Evolutionary conservation across 2,113 vertebrate genomes (phyloP).

Genomic region (Toxotes chatareus): DNA sequence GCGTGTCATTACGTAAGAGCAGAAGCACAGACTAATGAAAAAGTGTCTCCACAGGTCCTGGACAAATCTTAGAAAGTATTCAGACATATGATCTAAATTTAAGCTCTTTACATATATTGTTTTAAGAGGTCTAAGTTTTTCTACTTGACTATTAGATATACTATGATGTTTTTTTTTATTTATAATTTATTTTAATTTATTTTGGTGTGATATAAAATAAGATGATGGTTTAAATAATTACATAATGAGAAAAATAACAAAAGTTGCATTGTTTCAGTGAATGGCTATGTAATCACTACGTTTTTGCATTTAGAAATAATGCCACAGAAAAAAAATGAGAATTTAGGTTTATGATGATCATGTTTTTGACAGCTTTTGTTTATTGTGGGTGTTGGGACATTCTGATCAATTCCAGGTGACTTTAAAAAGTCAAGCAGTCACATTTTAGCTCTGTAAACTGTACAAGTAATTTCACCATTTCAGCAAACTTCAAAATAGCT

Average conservation of each 20-base stretch:
- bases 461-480: neutral
- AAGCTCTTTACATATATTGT: neutral
- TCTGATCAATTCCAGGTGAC: neutral
- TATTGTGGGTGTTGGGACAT: neutral
- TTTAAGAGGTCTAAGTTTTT: neutral
- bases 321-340: neutral
- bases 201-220: neutral
- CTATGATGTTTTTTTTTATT: no score
- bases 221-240: neutral
- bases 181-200: neutral
- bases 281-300: neutral
- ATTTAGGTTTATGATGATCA: neutral
- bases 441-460: neutral
- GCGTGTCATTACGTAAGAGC: slow-evolving; percentile 31
- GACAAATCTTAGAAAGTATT: neutral
- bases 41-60: neutral
- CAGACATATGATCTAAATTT: neutral
- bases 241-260: neutral
- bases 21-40: slow-evolving; percentile 1
- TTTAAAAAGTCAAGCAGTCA: neutral
- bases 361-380: neutral
- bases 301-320: neutral
- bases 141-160: neutral
- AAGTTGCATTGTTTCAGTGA: neutral
- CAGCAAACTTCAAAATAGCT: neutral